These are phyloP conservation scores for Copidosoma aretas DNA, from an alignment of 2,888 invertebrate genomes.

Conservation along the genomic window DNA sequence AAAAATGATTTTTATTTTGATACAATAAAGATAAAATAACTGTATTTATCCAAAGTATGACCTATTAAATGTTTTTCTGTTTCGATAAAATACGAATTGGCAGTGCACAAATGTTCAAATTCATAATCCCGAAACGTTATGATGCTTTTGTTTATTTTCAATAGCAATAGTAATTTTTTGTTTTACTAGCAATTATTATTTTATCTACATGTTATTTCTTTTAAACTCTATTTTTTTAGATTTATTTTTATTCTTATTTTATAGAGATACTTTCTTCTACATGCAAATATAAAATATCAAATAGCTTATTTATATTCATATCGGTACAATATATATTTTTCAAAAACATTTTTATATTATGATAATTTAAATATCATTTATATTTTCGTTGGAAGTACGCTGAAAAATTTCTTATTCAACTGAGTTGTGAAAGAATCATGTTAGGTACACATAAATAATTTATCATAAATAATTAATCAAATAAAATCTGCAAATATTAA, in stretches of 20 bases:
- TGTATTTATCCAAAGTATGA: no score
- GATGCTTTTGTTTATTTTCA: conserved; percentile 10
- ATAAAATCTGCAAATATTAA: no score
- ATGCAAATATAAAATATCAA: neutral
- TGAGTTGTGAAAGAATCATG: no score
- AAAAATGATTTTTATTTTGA: neutral
- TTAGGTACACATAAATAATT: no score
- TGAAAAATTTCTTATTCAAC: no score
- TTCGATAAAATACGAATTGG: conserved; percentile 11
- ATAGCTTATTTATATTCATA: neutral
- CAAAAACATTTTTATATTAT: neutral
- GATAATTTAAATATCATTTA: neutral
- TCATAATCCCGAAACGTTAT: conserved; percentile 8
- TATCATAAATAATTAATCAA: no score
- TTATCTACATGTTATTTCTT: neutral
- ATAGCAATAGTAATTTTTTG: neutral
- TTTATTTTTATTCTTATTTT: neutral
- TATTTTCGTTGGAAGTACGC: neutral
- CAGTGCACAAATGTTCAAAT: conserved; percentile 19
- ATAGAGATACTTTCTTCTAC: neutral
- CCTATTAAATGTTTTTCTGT: neutral
- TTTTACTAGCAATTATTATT: neutral
- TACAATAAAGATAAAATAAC: neutral
- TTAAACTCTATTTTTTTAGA: neutral
- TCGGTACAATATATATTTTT: neutral